Base-by-base conservation (phyloP, 2,888 invertebrate species). In the Mythimna vitellina region DNA sequence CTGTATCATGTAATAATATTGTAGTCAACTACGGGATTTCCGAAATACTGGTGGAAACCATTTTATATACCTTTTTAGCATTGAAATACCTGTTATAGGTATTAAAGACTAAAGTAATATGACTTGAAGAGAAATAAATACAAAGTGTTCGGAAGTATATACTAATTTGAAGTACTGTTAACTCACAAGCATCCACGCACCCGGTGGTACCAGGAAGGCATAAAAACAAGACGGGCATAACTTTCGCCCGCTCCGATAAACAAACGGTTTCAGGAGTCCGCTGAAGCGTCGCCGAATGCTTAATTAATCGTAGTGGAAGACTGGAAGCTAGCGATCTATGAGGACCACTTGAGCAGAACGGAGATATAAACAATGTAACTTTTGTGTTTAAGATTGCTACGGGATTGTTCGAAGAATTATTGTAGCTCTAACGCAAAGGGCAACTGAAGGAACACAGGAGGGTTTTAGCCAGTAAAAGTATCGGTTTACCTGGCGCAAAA, bases 231-330 rank as follows among this genome's bases (percentile, higher is more conserved):
- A 86, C 78, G 77, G 86, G 86, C 87, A 85, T 89, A 89, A 88
- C 88, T 89, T 89, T 88, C 86, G 74, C 82, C 84, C 87, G 89
- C 80, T 88, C 85, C 87, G 88, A 77, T 90, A 87, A 86, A 83
- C 87, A 86, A 83, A 85, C 87, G 65, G 86, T 83, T 83, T 78
- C 84, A 83, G 83, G 78, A 81, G 72, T 29, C 76, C 83, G 84
- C 77, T 87, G 86, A 78, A 84, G 87, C 89, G 84, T 82, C 81
- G 80, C 84, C 69, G 83, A 83, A 87, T 88, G 83, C 81, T 85
- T 89, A 86, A 88, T 87, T 84, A 86, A 86, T 87, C 78, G 82
- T 63, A 70, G 82, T 85, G 81, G 76, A 82, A 76, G 71, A 74
- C 80, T 86, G 82, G 75, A 82, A 73, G 74, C 72, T 63, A 80